Conservation (phyloP, 2,888 invertebrate genomes). For the Drosophila borborema region DNA sequence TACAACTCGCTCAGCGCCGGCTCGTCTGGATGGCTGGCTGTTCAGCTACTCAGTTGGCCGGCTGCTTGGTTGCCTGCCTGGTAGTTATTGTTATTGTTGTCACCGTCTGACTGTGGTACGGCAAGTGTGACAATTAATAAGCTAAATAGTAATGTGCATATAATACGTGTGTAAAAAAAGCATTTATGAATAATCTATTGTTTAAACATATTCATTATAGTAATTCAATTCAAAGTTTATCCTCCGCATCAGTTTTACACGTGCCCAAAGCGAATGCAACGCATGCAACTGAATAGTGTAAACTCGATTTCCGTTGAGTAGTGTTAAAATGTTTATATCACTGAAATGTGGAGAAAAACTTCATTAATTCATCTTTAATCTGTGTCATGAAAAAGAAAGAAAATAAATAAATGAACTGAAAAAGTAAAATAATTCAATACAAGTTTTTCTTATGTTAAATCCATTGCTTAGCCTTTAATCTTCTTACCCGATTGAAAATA, state of each 20-base stretch:
- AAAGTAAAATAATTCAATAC: not conserved
- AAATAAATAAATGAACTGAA: too few species aligned
- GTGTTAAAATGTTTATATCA: not conserved
- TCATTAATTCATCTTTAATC: not conserved
- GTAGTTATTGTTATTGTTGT: slow-evolving; percentile 13
- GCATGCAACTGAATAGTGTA: not conserved
- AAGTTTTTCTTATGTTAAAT: not conserved
- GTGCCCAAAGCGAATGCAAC: not conserved
- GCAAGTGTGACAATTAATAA: slow-evolving; percentile 56
- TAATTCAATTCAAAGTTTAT: slow-evolving; percentile 31
- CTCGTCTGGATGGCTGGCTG: slow-evolving; percentile 52
- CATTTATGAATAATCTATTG: slow-evolving; percentile 44
- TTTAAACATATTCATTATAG: slow-evolving; percentile 59
- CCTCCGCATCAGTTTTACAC: not conserved
- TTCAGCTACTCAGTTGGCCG: slow-evolving; percentile 15
- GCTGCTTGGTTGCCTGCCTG: not conserved
- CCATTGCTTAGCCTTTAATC: not conserved
- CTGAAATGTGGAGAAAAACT: not conserved
- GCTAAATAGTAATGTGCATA: slow-evolving; percentile 12
- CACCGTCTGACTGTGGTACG: slow-evolving; percentile 12
- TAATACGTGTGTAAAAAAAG: slow-evolving; percentile 12
- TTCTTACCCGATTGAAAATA: too few species aligned
- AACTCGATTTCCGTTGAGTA: not conserved
- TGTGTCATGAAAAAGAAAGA: not conserved
- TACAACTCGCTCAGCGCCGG: slow-evolving; percentile 66